Evolutionary conservation across 2,888 invertebrate species (phyloP), one percentile per base, ranked within the genome.

Genomic region (Stramonita haemastoma): DNA sequence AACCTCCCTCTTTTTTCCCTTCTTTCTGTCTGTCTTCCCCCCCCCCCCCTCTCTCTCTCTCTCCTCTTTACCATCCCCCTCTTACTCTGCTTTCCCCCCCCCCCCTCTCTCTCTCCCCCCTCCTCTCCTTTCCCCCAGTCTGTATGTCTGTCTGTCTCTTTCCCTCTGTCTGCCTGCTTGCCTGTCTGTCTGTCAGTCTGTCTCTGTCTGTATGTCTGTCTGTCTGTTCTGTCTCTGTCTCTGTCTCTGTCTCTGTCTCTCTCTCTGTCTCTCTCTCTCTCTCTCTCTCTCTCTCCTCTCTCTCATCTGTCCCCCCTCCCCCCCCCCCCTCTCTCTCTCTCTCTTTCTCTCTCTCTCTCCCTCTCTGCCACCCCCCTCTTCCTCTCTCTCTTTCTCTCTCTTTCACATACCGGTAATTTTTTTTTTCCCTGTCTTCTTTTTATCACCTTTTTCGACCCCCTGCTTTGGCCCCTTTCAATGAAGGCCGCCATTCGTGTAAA

Each of bases 401-500:
- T 70, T 70, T 2, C 46, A 36, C 22, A 83, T 6, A 46, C 22
- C 22, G 36, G 8, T 19, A 19, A 46, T 46, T 46, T 73, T 11
- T 73, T 29, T 73, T 8, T 70, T 70, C 6, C 22, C 22, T 70
- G 17, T 70, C 22, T 73, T 73, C 11, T 34, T 79, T 46, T 46
- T 46, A 86, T 22, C 60, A 60, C 32, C 66, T 57, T 66, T 32
- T 66, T 86, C 66, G 60, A 66, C 86, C 86, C 86, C 86, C 66
- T 86, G 26, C 86, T 57, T 22, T 86, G 66, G 86, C n/a, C 17
- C 34, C 57, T 66, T 86, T 86, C 34, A 60, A 26, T 19, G 32
- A 29, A 29, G 17, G 84, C 84, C 26, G 32, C 19, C 86, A 86
- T 57, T 86, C 86, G 86, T 86, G 86, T 86, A 86, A 86, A 86